phyloP scores from a whole-genome alignment of 2,113 vertebrate genomes.

The Sinosuthora webbiana region DNA sequence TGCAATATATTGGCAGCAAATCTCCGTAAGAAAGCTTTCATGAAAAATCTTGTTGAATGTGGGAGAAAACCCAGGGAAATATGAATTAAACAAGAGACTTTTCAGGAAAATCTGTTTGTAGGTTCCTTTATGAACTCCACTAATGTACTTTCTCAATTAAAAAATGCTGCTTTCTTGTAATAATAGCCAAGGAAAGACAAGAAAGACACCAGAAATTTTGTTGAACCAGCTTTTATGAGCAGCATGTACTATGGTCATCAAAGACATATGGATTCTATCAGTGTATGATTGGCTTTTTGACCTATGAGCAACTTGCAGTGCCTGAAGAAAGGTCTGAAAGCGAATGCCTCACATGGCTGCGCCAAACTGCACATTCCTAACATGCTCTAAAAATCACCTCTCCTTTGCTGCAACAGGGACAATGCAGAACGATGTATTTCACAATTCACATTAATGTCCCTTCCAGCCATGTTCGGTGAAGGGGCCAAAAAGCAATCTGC shows the following conservation, averaged over 20 bases:
- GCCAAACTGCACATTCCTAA: not conserved
- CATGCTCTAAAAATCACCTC: not conserved
- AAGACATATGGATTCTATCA: not conserved
- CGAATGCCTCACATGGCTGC: not conserved
- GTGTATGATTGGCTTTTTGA: not conserved
- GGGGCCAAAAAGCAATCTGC: not conserved
- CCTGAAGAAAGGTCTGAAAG: not conserved
- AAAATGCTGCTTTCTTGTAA: not conserved
- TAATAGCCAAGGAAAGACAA: not conserved
- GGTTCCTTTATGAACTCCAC: not conserved
- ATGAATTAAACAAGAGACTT: not conserved
- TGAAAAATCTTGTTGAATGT: not conserved
- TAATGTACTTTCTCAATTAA: not conserved
- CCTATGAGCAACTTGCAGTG: not conserved
- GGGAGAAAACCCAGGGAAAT: not conserved
- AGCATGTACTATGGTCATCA: not conserved
- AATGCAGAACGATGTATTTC: not conserved
- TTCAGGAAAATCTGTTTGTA: not conserved
- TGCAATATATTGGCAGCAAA: not conserved
- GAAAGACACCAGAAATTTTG: not conserved
- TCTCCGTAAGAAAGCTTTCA: not conserved
- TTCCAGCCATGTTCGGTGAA: not conserved
- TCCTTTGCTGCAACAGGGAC: not conserved
- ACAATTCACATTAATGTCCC: not conserved
- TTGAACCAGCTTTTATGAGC: not conserved